Evolutionary conservation across 2,113 vertebrate species (phyloP).

Genomic region (Alligator mississippiensis): DNA sequence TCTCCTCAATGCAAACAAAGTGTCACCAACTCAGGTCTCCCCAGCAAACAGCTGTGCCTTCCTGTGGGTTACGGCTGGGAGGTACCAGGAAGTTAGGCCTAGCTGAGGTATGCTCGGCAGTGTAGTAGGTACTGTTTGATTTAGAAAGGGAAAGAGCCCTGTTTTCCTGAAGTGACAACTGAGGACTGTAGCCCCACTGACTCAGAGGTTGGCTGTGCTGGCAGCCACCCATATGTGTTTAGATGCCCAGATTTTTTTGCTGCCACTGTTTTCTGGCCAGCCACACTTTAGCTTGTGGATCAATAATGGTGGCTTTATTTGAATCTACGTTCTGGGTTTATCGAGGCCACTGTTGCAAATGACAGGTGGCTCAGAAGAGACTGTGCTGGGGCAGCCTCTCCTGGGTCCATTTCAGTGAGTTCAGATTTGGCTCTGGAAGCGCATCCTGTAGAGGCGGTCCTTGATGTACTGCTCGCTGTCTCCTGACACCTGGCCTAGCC

Average conservation of each 20-base stretch:
- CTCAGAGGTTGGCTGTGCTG: background rate
- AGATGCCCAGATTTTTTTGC: background rate
- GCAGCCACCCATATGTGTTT: background rate
- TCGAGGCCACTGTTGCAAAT: background rate
- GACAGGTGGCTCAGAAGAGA: background rate
- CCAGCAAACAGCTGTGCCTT: background rate
- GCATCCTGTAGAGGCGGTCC: slow-evolving; percentile 85
- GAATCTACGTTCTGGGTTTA: background rate
- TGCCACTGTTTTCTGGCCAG: background rate
- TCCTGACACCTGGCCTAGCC: slow-evolving; percentile 44
- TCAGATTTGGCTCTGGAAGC: slow-evolving; percentile 80
- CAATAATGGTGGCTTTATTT: background rate
- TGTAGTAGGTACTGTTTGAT: background rate
- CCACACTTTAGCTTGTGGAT: slow-evolving; percentile 2
- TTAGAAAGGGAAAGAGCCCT: background rate
- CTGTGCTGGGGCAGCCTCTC: background rate
- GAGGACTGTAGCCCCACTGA: slow-evolving; percentile 48
- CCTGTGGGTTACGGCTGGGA: background rate
- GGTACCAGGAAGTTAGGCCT: background rate
- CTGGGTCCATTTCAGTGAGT: rapidly evolving
- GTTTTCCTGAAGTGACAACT: background rate
- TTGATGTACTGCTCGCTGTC: slow-evolving; percentile 78
- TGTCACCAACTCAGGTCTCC: background rate
- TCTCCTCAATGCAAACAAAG: background rate
- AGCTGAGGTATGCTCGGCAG: background rate